phyloP scores from a whole-genome alignment of 2,888 invertebrate species.

The Tenthredo distinguenda region DNA sequence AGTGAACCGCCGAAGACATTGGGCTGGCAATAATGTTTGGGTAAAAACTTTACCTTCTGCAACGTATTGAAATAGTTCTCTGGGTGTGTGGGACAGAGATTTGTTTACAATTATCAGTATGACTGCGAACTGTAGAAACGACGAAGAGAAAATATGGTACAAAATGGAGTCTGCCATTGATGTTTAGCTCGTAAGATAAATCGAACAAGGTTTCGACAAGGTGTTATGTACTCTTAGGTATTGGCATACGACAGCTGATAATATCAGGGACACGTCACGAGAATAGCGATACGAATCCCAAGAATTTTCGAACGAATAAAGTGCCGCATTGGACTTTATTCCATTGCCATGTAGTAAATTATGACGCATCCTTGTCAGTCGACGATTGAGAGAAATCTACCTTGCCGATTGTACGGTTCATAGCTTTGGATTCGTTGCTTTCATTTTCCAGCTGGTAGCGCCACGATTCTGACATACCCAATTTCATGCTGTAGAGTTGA shows the following conservation, averaged over 20 bases:
- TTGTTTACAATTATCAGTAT: constrained; percentile 57
- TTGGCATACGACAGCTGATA: constrained; percentile 31
- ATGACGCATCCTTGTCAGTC: constrained; percentile 6
- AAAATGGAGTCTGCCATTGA: constrained; percentile 60
- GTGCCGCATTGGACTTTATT: not conserved
- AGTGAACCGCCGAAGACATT: not conserved
- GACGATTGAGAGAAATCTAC: not conserved
- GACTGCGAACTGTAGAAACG: constrained; percentile 54
- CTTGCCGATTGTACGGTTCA: not conserved
- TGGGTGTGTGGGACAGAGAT: constrained; percentile 54
- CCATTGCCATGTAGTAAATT: constrained; percentile 12
- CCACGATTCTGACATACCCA: not conserved
- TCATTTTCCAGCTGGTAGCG: not conserved
- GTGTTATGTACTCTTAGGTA: not conserved
- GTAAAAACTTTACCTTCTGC: constrained; percentile 43
- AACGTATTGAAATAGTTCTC: constrained; percentile 49
- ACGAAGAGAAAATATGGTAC: constrained; percentile 54
- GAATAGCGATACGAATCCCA: constrained; percentile 21
- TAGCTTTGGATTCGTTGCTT: not conserved
- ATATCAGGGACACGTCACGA: constrained; percentile 38
- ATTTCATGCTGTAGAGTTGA: not conserved
- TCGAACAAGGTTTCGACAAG: not conserved
- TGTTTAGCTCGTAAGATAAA: constrained; percentile 48
- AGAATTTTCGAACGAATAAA: constrained; percentile 11
- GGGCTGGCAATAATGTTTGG: not conserved